Evolutionary conservation across 1,140 invertebrate species (phyloP).

Genomic region (Habropoda laboriosa): DNA sequence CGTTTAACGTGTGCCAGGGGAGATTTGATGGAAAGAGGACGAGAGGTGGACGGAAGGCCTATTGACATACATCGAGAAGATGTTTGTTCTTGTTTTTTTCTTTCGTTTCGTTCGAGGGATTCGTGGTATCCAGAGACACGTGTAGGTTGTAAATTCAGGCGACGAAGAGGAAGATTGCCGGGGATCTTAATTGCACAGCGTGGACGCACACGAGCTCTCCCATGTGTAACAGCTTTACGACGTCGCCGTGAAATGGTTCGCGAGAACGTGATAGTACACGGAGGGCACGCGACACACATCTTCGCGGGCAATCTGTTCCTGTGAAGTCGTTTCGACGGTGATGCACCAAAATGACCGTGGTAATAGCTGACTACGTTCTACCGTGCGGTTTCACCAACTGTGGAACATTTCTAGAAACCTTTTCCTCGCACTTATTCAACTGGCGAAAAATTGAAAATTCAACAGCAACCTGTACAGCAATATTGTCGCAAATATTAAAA

Average conservation of each 20-base stretch:
- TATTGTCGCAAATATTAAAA: too few species aligned
- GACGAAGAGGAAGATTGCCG: conserved; percentile 16
- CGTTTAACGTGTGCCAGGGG: not conserved
- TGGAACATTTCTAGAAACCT: not conserved
- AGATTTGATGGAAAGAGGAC: not conserved
- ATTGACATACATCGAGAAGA: not conserved
- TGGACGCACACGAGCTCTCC: conserved; percentile 10
- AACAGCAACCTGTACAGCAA: too few species aligned
- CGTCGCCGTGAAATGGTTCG: not conserved
- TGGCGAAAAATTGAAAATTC: too few species aligned
- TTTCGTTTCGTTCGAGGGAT: too few species aligned
- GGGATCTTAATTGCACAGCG: conserved; percentile 50
- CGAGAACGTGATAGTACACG: conserved; percentile 43
- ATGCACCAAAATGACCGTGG: not conserved
- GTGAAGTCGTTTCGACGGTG: not conserved
- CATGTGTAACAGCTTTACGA: conserved; percentile 43
- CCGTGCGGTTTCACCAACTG: not conserved
- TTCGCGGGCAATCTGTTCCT: conserved; percentile 6
- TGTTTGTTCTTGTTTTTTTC: too few species aligned
- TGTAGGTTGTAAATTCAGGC: conserved; percentile 20
- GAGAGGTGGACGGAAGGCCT: not conserved
- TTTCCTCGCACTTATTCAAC: too few species aligned
- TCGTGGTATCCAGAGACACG: not conserved
- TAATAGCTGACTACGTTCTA: not conserved
- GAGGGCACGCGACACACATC: conserved; percentile 41